These are phyloP conservation scores for Tauraco erythrolophus DNA, from an alignment of 2,113 vertebrate genomes.

Conservation along the genomic window DNA sequence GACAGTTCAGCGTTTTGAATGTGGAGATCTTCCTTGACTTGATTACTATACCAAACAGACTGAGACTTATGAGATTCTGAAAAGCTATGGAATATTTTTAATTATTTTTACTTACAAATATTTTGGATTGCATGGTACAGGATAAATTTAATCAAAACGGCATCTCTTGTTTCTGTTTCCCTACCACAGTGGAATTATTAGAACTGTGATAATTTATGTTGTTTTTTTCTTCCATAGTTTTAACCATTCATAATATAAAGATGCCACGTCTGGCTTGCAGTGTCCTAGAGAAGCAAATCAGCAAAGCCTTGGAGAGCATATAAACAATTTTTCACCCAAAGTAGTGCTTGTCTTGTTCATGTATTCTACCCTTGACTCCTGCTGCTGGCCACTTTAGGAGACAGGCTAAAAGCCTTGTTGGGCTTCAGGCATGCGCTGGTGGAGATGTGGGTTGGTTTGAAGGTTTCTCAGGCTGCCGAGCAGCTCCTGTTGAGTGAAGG, in stretches of 20 bases:
- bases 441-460: background rate
- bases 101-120: background rate
- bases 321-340: background rate
- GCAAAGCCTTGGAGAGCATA: rapidly evolving
- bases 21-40: background rate
- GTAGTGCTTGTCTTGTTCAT: background rate
- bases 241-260: background rate
- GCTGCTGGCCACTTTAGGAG: background rate
- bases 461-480: background rate
- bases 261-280: background rate
- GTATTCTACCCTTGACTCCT: background rate
- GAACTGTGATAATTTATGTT: background rate
- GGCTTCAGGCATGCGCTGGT: background rate
- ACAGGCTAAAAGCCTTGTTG: background rate
- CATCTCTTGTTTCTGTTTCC: background rate
- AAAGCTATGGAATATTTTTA: background rate
- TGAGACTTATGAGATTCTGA: background rate
- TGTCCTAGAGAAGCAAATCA: background rate
- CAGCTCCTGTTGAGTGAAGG: background rate
- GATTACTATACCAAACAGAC: background rate
- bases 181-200: background rate
- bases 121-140: background rate
- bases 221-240: background rate
- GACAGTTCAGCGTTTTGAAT: background rate
- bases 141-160: background rate